Percentiles rank a stretch among this genome's conserved stretches.
These are phyloP conservation scores for Lamellibrachia satsuma DNA, from an alignment of 2,888 invertebrate species.

Conservation along the genomic window DNA sequence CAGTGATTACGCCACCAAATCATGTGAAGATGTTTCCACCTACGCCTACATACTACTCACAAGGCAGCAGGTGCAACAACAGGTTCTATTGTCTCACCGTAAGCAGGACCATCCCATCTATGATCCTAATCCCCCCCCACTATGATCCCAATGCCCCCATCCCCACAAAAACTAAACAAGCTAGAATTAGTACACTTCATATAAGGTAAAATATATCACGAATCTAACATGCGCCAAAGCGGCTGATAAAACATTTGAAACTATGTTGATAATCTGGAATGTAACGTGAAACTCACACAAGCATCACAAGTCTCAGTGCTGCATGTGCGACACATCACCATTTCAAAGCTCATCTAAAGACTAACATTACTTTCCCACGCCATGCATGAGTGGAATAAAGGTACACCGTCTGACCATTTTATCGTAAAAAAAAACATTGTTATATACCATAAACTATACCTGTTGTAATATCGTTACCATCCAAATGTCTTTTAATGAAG, in stretches of 20 bases:
- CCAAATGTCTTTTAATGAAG: too few relatives aligned
- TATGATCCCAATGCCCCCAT: background rate
- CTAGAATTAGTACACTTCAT: background rate
- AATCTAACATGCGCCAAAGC: background rate
- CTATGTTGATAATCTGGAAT: background rate
- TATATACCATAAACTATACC: background rate
- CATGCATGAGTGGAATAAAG: background rate
- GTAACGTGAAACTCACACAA: background rate
- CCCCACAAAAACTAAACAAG: background rate
- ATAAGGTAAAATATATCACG: background rate
- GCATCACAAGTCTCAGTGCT: background rate
- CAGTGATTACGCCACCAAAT: background rate
- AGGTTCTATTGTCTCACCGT: too few relatives aligned
- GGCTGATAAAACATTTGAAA: background rate
- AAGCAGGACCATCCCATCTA: too few relatives aligned
- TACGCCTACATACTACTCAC: too few relatives aligned
- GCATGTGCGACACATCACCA: background rate
- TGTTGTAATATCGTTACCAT: background rate
- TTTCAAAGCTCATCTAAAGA: background rate
- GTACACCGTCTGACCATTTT: background rate
- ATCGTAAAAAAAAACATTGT: background rate
- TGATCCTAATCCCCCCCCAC: background rate
- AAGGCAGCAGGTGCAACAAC: too few relatives aligned
- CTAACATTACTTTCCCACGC: background rate
- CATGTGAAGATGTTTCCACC: background rate